A percentile compares a stretch with the other conserved stretches of the same genome.
Conservation (phyloP, 92 coral and sea anemone genomes). For the Bergia puertoricense region DNA sequence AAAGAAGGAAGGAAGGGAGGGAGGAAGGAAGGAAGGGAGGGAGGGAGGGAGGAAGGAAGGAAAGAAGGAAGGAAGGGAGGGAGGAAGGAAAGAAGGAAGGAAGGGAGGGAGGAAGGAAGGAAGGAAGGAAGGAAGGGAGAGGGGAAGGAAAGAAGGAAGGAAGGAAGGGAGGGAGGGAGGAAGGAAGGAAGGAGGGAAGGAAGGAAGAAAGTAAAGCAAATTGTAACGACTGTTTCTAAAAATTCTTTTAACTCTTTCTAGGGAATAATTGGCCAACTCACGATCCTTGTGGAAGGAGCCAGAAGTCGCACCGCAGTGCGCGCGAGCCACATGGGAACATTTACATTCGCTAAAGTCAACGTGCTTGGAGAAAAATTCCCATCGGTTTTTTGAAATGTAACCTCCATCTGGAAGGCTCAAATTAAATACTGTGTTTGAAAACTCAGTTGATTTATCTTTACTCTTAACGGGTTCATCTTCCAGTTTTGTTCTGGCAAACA, state of each 20-base stretch:
- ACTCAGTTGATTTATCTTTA: neutral
- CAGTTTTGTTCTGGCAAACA: neutral
- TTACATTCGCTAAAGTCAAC: conserved; percentile 1
- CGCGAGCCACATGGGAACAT: conserved; percentile 1
- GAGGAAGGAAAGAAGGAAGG: too few relatives aligned
- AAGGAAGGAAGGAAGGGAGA: too few relatives aligned
- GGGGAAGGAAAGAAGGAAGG: too few relatives aligned
- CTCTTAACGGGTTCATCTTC: neutral
- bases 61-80: too few relatives aligned
- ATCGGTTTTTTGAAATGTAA: neutral
- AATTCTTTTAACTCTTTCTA: neutral
- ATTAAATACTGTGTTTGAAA: neutral
- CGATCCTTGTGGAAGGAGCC: conserved; percentile 7
- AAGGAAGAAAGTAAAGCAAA: too few relatives aligned
- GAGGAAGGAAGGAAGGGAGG: too few relatives aligned
- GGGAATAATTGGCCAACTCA: conserved; percentile 18
- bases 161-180: too few relatives aligned
- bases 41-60: too few relatives aligned
- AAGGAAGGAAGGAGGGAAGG: too few relatives aligned
- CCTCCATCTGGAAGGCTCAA: neutral
- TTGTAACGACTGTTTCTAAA: neutral
- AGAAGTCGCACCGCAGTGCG: neutral
- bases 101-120: too few relatives aligned
- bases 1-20: too few relatives aligned
- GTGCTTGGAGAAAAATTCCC: neutral